Base-by-base conservation (phyloP, 2,888 invertebrate genomes). In the Pollenia amentaria region DNA sequence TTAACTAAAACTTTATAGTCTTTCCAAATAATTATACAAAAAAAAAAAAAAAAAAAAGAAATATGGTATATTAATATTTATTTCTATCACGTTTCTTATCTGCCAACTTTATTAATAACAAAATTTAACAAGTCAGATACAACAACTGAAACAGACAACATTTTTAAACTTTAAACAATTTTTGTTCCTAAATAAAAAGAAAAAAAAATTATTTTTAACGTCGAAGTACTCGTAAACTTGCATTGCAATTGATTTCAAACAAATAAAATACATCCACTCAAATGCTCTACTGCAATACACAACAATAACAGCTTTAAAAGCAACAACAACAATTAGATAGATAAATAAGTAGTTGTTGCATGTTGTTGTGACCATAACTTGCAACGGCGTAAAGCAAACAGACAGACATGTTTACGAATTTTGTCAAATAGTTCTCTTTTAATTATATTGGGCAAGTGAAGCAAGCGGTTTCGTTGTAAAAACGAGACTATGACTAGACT, bases 31-130 rank as follows among this genome's bases (percentile, higher is more conserved):
- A 4, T 21, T 42, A 21, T 21, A 21, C 0, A 44, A 29, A 40
- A 44, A 18, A 78, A 29, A 6, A 29, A 3, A 29, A n/a, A n/a
- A n/a, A n/a, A n/a, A n/a, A n/a, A n/a, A n/a, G n/a, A n/a, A n/a
- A 1, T 6, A 29, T 29, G 4, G 29, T 29, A 29, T 6, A 29
- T 29, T 29, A 29, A 29, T 29, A 40, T 40, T 62, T 70, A 76
- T 80, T 80, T 51, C 67, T 18, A 72, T 48, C 85, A 85, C 80
- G 80, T 85, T 80, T 76, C 38, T 51, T 57, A 55, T 80, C 72
- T 70, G 76, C 85, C 85, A 85, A 80, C 76, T 85, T 85, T 73
- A 85, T 81, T 85, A 85, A 77, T 65, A 75, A 51, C 14, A 65
- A 67, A 73, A 73, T 46, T 55, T 18, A 64, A 62, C 79, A 70